phyloP scores from a whole-genome alignment of 2,797 vertebrate species.

The Semaprochilodus insignis region DNA sequence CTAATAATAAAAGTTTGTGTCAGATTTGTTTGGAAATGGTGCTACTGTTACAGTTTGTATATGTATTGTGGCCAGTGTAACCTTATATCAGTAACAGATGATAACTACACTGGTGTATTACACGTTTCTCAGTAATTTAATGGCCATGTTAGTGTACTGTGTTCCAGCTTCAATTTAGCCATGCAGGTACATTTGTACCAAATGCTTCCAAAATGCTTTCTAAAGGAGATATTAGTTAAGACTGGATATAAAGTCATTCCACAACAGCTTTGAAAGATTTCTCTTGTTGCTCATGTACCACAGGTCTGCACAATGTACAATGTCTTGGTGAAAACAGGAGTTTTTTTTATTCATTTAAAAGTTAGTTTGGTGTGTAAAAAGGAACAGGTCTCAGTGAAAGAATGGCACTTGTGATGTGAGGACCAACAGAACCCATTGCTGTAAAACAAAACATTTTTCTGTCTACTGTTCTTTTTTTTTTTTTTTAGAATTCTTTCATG shows the following conservation, averaged over 20 bases:
- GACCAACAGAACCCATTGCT: background rate
- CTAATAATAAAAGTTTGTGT: background rate
- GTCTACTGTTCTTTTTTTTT: background rate
- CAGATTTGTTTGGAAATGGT: background rate
- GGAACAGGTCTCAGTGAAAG: background rate
- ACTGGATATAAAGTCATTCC: background rate
- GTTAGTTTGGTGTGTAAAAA: slow-evolving; percentile 15
- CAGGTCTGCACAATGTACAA: background rate
- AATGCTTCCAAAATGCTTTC: no score
- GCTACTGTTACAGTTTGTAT: background rate
- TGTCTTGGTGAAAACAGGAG: no score
- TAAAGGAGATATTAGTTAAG: background rate
- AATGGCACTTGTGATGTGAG: slow-evolving; percentile 11
- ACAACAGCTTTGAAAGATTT: background rate
- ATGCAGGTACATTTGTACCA: background rate
- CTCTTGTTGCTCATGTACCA: background rate
- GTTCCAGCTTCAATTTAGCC: background rate
- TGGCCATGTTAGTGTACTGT: background rate
- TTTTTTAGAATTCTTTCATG: background rate
- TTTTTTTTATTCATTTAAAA: no score
- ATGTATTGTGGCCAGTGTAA: background rate
- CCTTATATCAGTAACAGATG: no score
- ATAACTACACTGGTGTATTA: background rate
- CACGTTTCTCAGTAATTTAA: background rate
- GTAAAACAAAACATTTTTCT: background rate